Evolutionary conservation across 2,113 vertebrate genomes (phyloP), one percentile per base, ranked within the genome.

Genomic region (Zeus faber): DNA sequence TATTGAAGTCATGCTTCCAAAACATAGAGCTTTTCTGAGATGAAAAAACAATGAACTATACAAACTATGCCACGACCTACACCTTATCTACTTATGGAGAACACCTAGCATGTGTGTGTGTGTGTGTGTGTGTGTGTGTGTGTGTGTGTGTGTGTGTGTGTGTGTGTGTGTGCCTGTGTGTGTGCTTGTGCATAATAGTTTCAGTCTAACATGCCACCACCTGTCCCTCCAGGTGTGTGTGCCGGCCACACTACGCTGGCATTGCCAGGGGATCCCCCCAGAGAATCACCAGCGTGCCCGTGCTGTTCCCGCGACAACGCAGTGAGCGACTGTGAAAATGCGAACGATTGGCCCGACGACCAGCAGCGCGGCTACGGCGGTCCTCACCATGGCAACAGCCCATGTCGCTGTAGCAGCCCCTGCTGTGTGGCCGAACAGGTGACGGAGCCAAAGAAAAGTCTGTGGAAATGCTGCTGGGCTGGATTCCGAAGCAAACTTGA

Each of bases 251-350:
- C 72, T 2, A 50, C 55, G 0, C 10, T 80, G 11, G 61, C 55
- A 3, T 26, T 84, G 62, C 72, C 78, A 4, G 83, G 80, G n/a
- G 80, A 84, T 33, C 58, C 62, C 54, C 65, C 73, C 1, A 60
- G 31, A 8, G 80, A 85, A 17, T 57, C 67, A 8, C 49, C 73
- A 0, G 39, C 37, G 0, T 87, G 85, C 33, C 82, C 78, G 1
- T 84, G 80, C 49, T 82, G 83, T 49, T 33, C 75, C 65, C 76
- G 74, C 62, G 80, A 74, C 69, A 76, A 72, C 68, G 80, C 65
- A 22, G 55, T 54, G 9, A 33, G 55, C 1, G 68, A 74, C 24
- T 13, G 17, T 0, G 72, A 81, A 46, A 52, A 52, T 24, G 57
- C 56, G 18, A 49, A 72, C 0, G 61, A 73, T 16, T 68, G 27